Percentiles rank a stretch among this genome's conserved stretches.
Conservation (phyloP, 1,140 invertebrate species). For the Portunus trituberculatus region DNA sequence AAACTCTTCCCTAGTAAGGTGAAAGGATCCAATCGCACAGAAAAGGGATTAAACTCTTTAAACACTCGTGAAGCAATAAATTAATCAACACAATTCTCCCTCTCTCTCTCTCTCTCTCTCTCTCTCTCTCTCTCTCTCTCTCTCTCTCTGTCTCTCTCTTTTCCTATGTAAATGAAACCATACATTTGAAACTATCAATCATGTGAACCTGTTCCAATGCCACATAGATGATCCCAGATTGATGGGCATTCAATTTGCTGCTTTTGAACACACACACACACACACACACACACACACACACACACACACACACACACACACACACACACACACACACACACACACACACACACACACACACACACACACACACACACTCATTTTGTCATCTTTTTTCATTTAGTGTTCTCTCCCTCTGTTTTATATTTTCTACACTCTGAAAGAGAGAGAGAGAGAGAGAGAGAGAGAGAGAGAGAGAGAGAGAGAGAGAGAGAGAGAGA, state of each 20-base stretch:
- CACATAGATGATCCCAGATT: neutral
- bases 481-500: slow-evolving; percentile 18
- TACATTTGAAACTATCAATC: neutral
- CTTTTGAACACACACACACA: neutral
- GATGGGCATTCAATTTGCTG: neutral
- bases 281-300: neutral
- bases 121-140: too few species aligned
- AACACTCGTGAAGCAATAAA: too few species aligned
- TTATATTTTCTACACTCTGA: too few species aligned
- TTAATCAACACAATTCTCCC: too few species aligned
- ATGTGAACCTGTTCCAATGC: neutral
- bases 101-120: too few species aligned
- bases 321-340: too few species aligned
- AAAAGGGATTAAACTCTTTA: too few species aligned
- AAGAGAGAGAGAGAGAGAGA: neutral
- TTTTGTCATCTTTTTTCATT: neutral
- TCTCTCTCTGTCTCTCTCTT: neutral
- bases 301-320: too few species aligned
- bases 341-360: too few species aligned
- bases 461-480: neutral
- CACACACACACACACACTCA: too few species aligned
- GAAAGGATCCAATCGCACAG: too few species aligned
- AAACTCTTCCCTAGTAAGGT: too few species aligned
- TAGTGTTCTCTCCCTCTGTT: neutral
- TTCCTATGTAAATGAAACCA: neutral